phyloP scores from a whole-genome alignment of 2,113 vertebrate genomes.

The Amblyopsis rosae region DNA sequence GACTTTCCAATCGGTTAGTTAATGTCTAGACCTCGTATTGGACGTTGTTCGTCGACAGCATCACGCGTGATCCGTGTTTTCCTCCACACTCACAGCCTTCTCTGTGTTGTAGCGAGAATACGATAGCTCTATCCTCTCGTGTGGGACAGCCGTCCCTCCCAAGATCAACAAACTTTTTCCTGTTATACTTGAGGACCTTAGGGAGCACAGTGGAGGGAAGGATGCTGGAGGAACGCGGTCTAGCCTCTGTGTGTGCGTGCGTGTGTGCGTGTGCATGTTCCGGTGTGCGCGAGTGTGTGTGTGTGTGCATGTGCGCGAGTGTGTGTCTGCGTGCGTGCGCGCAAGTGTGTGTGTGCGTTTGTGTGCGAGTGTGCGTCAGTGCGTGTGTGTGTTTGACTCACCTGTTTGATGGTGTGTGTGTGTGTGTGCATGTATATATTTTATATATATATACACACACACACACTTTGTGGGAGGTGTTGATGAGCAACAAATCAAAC shows the following conservation, averaged over 20 bases:
- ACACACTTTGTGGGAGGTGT: too few relatives aligned
- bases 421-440: not conserved
- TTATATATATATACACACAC: too few relatives aligned
- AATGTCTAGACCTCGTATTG: not conserved
- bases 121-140: slow-evolving; percentile 5
- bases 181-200: slow-evolving; percentile 27
- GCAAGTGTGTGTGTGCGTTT: not conserved
- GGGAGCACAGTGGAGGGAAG: not conserved
- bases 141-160: slow-evolving; percentile 16
- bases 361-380: too few relatives aligned
- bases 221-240: not conserved
- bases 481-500: too few relatives aligned
- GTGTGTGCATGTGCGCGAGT: not conserved
- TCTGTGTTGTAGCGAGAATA: not conserved
- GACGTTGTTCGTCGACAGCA: too few relatives aligned
- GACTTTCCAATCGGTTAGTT: too few relatives aligned
- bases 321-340: not conserved
- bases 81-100: not conserved
- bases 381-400: not conserved
- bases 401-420: not conserved
- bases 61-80: not conserved
- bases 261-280: too few relatives aligned
- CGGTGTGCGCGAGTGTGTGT: not conserved
- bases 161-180: slow-evolving; percentile 61
- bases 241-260: not conserved